Evolutionary conservation across 2,113 vertebrate species (phyloP).

Genomic region (Varanus salvator): DNA sequence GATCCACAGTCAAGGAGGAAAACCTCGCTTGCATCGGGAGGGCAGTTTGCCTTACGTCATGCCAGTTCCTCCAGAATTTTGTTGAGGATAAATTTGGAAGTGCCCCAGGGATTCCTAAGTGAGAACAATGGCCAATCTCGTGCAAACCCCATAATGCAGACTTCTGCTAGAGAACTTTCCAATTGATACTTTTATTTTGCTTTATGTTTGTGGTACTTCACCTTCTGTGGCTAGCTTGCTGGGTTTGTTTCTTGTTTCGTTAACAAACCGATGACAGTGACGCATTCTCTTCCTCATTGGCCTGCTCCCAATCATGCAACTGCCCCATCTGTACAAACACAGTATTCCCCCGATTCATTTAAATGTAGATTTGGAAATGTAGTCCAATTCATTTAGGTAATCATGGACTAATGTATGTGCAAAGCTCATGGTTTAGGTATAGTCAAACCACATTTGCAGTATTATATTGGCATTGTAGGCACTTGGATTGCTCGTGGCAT

Average conservation of each 20-base stretch:
- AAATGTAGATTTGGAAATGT: slow-evolving; percentile 48
- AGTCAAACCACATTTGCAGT: slow-evolving; percentile 8
- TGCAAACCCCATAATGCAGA: background rate
- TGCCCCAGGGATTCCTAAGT: background rate
- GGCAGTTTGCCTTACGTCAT: background rate
- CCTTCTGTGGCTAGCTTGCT: slow-evolving; percentile 11
- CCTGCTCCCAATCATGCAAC: slow-evolving; percentile 38
- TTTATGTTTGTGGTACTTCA: background rate
- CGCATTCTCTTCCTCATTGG: slow-evolving; percentile 44
- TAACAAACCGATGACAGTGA: slow-evolving; percentile 36
- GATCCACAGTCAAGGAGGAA: too few relatives aligned
- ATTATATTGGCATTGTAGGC: slow-evolving; percentile 19
- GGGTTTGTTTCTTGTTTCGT: slow-evolving; percentile 27
- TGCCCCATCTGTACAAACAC: slow-evolving; percentile 40
- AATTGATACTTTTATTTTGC: too few relatives aligned
- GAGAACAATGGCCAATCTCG: background rate
- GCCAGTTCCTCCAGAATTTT: background rate
- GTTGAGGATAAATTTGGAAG: background rate
- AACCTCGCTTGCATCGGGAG: background rate
- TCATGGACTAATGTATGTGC: slow-evolving; percentile 34
- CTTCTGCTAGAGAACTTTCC: background rate
- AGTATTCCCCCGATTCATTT: slow-evolving; percentile 47
- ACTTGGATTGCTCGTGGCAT: slow-evolving; percentile 5
- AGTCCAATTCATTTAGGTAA: slow-evolving; percentile 43
- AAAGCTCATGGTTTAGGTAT: slow-evolving; percentile 32